Conservation (phyloP, 23 tunicate species). For the Phallusia fumigata region DNA sequence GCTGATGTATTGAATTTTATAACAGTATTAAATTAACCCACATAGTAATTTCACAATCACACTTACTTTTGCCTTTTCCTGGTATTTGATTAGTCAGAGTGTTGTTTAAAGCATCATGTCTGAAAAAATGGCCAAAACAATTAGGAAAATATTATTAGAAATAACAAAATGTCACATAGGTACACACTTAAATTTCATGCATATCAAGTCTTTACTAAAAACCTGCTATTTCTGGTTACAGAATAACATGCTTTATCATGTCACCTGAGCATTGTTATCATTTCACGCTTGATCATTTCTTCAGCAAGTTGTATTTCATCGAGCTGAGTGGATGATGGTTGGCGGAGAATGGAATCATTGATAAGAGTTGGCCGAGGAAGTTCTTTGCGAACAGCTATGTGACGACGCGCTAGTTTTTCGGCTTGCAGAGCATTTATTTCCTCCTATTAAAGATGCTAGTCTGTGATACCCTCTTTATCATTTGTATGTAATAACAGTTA, state of each 20-base stretch:
- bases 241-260: too few relatives aligned
- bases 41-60: not conserved
- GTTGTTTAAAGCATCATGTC: slow-evolving; percentile 91
- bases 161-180: too few relatives aligned
- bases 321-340: slow-evolving; percentile 40
- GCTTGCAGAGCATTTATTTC: slow-evolving; percentile 23
- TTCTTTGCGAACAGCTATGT: slow-evolving; percentile 55
- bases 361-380: slow-evolving; percentile 91
- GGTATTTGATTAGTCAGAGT: slow-evolving; percentile 79
- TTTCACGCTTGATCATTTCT: slow-evolving; percentile 92
- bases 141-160: too few relatives aligned
- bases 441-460: slow-evolving; percentile 1
- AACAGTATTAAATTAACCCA: too few relatives aligned
- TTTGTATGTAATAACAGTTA: too few relatives aligned
- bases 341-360: slow-evolving; percentile 76
- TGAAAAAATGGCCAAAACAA: not conserved
- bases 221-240: too few relatives aligned
- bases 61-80: slow-evolving; percentile 85
- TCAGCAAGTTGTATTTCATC: slow-evolving; percentile 85
- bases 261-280: slow-evolving; percentile 89
- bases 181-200: too few relatives aligned
- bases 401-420: slow-evolving; percentile 64
- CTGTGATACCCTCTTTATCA: too few relatives aligned
- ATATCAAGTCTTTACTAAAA: too few relatives aligned
- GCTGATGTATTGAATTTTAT: too few relatives aligned